Percentiles rank a stretch among this genome's conserved stretches.
phyloP scores from a whole-genome alignment of 35 echinoderm and acorn worm genomes.

The Lytechinus variegatus region DNA sequence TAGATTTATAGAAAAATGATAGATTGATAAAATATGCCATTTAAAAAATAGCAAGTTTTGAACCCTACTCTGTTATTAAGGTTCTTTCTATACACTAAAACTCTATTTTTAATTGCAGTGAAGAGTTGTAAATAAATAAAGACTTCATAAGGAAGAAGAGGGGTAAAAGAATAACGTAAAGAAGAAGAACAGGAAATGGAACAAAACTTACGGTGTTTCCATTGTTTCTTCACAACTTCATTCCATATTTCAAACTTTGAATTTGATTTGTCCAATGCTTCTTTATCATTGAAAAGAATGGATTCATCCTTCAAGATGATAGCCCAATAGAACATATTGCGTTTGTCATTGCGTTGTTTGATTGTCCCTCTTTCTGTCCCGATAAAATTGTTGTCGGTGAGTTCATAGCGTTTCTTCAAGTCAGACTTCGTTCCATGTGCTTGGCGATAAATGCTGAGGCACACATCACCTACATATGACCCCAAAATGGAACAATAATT shows the following conservation, averaged over 20 bases:
- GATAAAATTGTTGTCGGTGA: slow-evolving; percentile 56
- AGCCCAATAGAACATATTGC: slow-evolving; percentile 58
- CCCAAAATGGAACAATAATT: neutral
- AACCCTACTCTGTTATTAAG: too few relatives aligned
- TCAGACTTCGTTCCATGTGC: neutral
- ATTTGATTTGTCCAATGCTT: slow-evolving; percentile 1
- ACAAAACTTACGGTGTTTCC: slow-evolving; percentile 65
- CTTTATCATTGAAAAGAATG: slow-evolving; percentile 56
- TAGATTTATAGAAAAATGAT: too few relatives aligned
- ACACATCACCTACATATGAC: slow-evolving; percentile 21
- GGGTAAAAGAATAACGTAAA: neutral
- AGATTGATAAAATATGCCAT: too few relatives aligned
- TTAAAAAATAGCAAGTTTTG: too few relatives aligned
- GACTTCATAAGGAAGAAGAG: neutral
- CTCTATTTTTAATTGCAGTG: too few relatives aligned
- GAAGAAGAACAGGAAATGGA: neutral
- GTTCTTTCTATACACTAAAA: too few relatives aligned
- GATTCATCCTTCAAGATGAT: slow-evolving; percentile 59
- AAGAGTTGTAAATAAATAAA: too few relatives aligned
- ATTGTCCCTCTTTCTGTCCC: slow-evolving; percentile 66
- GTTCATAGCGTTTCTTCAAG: slow-evolving; percentile 50
- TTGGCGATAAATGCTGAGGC: slow-evolving; percentile 26
- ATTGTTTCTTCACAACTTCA: slow-evolving; percentile 58
- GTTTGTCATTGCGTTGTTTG: slow-evolving; percentile 36
- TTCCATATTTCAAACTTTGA: slow-evolving; percentile 66